Conservation (phyloP, 2,888 invertebrate genomes). For the Euplexia lucipara region DNA sequence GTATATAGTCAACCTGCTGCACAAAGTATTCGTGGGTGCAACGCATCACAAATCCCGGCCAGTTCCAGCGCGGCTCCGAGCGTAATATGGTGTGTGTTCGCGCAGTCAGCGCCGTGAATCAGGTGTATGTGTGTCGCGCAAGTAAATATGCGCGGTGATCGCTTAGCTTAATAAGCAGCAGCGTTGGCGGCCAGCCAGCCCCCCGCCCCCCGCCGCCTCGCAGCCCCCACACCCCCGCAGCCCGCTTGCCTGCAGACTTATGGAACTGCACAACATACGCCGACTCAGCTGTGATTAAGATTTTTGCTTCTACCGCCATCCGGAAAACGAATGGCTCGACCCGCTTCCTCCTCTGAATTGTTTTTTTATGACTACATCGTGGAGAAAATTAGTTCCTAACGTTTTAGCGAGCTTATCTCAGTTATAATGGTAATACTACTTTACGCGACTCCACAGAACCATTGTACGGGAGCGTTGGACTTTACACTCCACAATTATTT, state of each 20-base stretch:
- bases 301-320: slow-evolving; percentile 68
- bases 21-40: not conserved
- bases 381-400: slow-evolving; percentile 55
- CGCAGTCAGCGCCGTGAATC: slow-evolving; percentile 50
- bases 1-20: slow-evolving; percentile 5
- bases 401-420: slow-evolving; percentile 52
- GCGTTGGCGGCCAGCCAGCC: slow-evolving; percentile 58
- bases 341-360: slow-evolving; percentile 40
- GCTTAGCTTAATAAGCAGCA: slow-evolving; percentile 78
- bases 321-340: slow-evolving; percentile 48
- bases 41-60: slow-evolving; percentile 23
- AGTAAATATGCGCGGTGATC: slow-evolving; percentile 71
- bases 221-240: slow-evolving; percentile 19
- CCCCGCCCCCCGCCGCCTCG: slow-evolving; percentile 1
- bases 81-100: slow-evolving; percentile 33
- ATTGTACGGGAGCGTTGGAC: slow-evolving; percentile 46
- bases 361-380: slow-evolving; percentile 55
- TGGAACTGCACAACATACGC: slow-evolving; percentile 70
- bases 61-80: slow-evolving; percentile 16
- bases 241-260: slow-evolving; percentile 59
- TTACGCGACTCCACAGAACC: slow-evolving; percentile 24
- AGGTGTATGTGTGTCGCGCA: slow-evolving; percentile 41
- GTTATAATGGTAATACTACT: slow-evolving; percentile 45
- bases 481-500: slow-evolving; percentile 37
- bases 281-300: slow-evolving; percentile 78